Conservation (phyloP, 2,888 invertebrate genomes). For the Athalia circularis region DNA sequence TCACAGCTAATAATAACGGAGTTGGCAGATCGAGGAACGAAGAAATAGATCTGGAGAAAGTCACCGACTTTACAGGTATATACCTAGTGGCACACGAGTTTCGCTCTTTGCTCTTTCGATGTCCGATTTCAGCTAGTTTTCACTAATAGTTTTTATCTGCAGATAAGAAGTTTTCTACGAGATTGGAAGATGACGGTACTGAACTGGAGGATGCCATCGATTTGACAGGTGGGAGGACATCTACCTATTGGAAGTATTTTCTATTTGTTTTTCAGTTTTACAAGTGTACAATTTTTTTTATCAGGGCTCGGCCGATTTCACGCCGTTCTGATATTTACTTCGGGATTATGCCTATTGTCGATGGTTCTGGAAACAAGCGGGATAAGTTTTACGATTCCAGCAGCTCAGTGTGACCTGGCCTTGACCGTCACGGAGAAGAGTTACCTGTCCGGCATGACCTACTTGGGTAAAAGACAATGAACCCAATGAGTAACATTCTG, state of each 20-base stretch:
- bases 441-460: constrained; percentile 24
- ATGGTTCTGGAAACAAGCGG: constrained; percentile 24
- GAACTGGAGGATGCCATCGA: constrained; percentile 31
- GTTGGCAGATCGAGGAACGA: neutral
- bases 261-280: neutral
- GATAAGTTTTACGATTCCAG: constrained; percentile 24
- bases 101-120: neutral
- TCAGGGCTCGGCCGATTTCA: constrained; percentile 27
- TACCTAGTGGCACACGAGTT: neutral
- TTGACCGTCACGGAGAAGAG: constrained; percentile 8
- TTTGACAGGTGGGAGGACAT: constrained; percentile 7
- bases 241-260: neutral
- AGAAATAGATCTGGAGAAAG: constrained; percentile 25
- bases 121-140: too few species aligned
- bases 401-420: constrained; percentile 35
- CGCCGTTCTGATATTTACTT: constrained; percentile 9
- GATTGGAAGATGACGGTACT: neutral
- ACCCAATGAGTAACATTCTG: neutral
- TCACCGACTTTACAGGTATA: constrained; percentile 4
- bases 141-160: too few species aligned
- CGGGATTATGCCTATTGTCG: neutral
- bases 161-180: neutral
- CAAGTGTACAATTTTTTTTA: neutral
- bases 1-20: too few species aligned
- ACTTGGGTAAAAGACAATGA: constrained; percentile 2